Conservation (phyloP, 2,888 invertebrate genomes). For the Allolobophora icterica region DNA sequence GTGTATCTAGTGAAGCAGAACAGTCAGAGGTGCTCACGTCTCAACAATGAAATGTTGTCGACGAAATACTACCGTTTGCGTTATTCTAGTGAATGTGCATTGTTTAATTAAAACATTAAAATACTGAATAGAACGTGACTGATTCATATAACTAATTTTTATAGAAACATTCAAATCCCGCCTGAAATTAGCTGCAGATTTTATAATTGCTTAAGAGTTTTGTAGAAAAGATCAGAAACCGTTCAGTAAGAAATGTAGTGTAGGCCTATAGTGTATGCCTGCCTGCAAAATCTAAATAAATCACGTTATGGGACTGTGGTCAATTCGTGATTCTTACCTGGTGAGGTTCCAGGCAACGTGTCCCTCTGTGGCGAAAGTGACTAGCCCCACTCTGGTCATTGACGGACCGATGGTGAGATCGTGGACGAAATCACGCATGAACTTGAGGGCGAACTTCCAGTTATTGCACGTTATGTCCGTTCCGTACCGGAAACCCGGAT, state of each 20-base stretch:
- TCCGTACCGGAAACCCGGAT: slow-evolving; percentile 29
- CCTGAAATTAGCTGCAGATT: background rate
- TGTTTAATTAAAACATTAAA: no score
- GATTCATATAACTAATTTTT: no score
- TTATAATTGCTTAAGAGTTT: background rate
- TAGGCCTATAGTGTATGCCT: background rate
- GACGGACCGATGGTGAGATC: slow-evolving; percentile 1
- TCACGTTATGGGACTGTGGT: background rate
- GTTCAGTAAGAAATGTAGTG: background rate
- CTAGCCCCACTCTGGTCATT: slow-evolving; percentile 18
- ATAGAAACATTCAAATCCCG: no score
- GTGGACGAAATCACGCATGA: background rate
- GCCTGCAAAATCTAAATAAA: background rate
- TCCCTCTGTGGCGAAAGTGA: slow-evolving; percentile 25
- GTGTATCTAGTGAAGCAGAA: background rate
- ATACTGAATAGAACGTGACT: no score
- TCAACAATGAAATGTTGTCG: no score
- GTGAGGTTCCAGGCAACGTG: background rate
- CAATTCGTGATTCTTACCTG: background rate
- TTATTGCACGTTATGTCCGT: slow-evolving; percentile 36
- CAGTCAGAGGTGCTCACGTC: no score
- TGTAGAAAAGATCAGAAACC: background rate
- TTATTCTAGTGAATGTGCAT: no score
- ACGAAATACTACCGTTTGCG: no score
- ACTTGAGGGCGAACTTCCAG: slow-evolving; percentile 24